Evolutionary conservation across 2,113 vertebrate species (phyloP).

Genomic region (Gallinago undulata): DNA sequence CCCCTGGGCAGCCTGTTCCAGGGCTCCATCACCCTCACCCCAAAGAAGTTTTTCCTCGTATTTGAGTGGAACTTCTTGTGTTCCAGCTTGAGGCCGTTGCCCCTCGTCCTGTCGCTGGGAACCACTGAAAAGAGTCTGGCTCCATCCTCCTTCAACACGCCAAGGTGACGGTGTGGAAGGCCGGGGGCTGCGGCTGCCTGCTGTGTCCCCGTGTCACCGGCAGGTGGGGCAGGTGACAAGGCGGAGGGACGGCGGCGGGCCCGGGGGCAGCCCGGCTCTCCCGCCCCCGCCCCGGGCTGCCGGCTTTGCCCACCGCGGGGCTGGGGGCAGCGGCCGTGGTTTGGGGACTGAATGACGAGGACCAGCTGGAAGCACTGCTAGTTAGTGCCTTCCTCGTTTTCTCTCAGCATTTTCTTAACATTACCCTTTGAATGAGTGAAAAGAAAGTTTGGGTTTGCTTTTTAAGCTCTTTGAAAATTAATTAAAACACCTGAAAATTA

Average conservation of each 20-base stretch:
- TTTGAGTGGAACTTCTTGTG: no score
- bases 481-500: neutral
- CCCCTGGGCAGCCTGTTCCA: no score
- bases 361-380: no score
- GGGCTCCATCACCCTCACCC: no score
- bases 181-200: neutral
- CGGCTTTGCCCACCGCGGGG: neutral
- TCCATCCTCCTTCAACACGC: no score
- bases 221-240: constrained; percentile 1
- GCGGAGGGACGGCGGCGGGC: rapidly evolving
- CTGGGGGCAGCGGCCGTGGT: rapidly evolving
- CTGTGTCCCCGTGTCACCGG: neutral
- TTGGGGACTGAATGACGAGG: neutral
- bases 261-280: neutral
- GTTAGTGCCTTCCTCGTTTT: neutral
- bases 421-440: neutral
- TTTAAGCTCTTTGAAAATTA: neutral
- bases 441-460: neutral
- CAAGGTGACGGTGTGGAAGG: neutral
- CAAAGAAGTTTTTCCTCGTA: no score
- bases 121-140: no score
- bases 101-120: no score
- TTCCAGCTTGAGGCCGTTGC: no score
- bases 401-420: neutral
- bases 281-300: neutral